Percentiles rank a stretch among this genome's conserved stretches.
phyloP scores from a whole-genome alignment of 2,888 invertebrate genomes.

The Plebejus argus region DNA sequence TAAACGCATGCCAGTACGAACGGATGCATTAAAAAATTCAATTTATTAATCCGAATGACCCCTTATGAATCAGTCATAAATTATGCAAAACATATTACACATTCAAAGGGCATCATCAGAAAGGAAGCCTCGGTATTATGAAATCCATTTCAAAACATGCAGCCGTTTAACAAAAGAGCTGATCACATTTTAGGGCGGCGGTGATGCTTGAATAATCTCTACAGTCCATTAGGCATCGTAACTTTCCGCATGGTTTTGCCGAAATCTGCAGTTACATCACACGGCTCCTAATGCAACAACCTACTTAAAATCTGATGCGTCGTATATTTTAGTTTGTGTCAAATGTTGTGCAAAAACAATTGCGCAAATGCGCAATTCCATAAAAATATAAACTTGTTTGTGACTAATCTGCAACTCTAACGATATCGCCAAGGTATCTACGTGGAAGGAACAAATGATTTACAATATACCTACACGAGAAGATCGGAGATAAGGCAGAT shows the following conservation, averaged over 20 bases:
- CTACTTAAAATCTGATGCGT: conserved; percentile 54
- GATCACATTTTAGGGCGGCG: conserved; percentile 28
- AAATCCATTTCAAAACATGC: conserved; percentile 40
- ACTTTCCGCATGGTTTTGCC: conserved; percentile 65
- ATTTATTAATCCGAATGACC: conserved; percentile 30
- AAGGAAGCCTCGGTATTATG: conserved; percentile 37
- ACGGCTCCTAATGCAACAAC: conserved; percentile 48
- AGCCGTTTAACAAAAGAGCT: conserved; percentile 28
- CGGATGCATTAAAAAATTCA: conserved; percentile 31
- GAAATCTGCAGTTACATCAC: conserved; percentile 67
- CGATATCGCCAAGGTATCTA: background rate
- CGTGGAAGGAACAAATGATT: background rate
- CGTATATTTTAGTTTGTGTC: conserved; percentile 43
- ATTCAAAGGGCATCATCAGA: conserved; percentile 41
- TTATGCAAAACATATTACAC: conserved; percentile 32
- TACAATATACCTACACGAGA: background rate
- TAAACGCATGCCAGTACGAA: background rate
- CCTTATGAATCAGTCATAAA: conserved; percentile 18
- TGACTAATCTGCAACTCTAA: background rate
- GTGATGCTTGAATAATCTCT: conserved; percentile 44
- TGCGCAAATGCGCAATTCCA: background rate
- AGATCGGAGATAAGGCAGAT: background rate
- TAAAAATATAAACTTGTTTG: background rate
- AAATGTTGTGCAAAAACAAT: background rate
- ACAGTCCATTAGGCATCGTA: conserved; percentile 61